These are phyloP conservation scores for Pithys albifrons DNA, from an alignment of 2,113 vertebrate genomes.

Conservation along the genomic window DNA sequence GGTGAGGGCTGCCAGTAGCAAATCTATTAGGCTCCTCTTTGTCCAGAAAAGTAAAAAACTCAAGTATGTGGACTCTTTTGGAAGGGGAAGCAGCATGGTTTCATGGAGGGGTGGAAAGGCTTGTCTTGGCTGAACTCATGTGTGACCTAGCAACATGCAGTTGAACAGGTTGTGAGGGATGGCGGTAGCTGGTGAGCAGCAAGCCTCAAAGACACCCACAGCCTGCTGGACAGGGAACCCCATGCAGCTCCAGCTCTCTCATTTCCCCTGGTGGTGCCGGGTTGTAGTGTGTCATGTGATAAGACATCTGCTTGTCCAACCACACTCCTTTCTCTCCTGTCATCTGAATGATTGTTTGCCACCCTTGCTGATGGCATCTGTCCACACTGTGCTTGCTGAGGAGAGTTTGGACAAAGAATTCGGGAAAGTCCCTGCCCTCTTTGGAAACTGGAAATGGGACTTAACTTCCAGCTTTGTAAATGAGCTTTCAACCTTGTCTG, in stretches of 20 bases:
- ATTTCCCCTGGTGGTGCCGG: fast-evolving
- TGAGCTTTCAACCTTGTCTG: neutral
- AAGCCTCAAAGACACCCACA: neutral
- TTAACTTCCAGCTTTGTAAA: neutral
- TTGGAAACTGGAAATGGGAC: neutral
- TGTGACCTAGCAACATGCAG: neutral
- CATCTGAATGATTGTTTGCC: fast-evolving
- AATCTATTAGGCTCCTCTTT: neutral
- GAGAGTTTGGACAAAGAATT: neutral
- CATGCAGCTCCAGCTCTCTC: fast-evolving
- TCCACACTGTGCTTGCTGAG: neutral
- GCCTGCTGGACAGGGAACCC: neutral
- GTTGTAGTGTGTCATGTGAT: neutral
- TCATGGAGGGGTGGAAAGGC: neutral
- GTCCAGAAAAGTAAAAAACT: neutral
- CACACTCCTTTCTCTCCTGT: neutral
- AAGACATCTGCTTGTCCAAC: neutral
- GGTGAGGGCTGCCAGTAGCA: neutral
- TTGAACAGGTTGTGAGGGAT: neutral
- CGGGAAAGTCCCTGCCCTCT: neutral
- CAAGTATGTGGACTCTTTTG: neutral
- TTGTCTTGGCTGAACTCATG: neutral
- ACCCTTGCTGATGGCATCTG: neutral
- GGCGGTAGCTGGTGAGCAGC: fast-evolving
- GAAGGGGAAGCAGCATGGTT: neutral